Conservation (phyloP, 2,888 invertebrate genomes). For the Heliothis peltigera region DNA sequence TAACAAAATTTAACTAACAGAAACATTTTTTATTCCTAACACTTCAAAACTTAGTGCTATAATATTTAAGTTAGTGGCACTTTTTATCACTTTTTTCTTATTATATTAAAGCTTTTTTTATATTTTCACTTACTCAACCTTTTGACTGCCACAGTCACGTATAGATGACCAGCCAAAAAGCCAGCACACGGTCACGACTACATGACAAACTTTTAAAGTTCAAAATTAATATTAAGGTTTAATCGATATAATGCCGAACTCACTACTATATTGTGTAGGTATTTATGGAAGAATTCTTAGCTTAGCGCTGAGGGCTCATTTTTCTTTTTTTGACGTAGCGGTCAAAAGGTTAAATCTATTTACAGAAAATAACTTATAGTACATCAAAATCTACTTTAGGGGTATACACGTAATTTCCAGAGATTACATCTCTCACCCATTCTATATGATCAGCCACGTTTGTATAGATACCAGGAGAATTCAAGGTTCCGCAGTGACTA, state of each 20-base stretch:
- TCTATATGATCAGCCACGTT: conserved; percentile 69
- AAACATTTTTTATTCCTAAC: neutral
- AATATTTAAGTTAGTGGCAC: neutral
- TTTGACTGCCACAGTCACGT: too few species aligned
- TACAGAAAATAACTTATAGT: neutral
- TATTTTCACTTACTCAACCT: conserved; percentile 1
- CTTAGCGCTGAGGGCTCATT: too few species aligned
- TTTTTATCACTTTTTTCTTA: conserved; percentile 11
- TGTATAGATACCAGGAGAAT: conserved; percentile 75
- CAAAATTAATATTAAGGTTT: too few species aligned
- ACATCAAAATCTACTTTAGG: conserved; percentile 38
- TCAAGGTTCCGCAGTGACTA: conserved; percentile 68
- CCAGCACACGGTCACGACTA: too few species aligned
- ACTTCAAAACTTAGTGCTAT: neutral
- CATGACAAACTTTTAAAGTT: too few species aligned
- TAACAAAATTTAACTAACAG: neutral
- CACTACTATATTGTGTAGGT: too few species aligned
- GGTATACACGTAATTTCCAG: conserved; percentile 32
- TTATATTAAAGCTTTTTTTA: conserved; percentile 17
- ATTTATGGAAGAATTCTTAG: too few species aligned
- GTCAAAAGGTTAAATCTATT: conserved; percentile 4
- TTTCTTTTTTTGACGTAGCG: too few species aligned
- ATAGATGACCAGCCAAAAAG: too few species aligned
- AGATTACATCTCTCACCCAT: conserved; percentile 68
- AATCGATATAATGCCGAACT: too few species aligned